A percentile compares a stretch with the other conserved stretches of the same genome.
Evolutionary conservation across 2,113 vertebrate genomes (phyloP).

Genomic region (Candoia aspera): DNA sequence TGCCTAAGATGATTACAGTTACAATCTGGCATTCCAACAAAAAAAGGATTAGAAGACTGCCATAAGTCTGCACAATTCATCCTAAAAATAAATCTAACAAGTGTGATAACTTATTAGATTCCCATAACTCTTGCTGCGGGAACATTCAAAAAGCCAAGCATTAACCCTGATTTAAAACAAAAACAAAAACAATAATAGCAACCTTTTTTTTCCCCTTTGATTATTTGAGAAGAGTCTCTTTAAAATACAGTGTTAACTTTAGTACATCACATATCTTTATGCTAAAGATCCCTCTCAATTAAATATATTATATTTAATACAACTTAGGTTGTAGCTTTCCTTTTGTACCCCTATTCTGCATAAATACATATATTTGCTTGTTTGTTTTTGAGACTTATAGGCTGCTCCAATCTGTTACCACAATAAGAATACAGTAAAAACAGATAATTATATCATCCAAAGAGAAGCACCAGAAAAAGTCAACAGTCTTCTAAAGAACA

Average conservation of each 20-base stretch:
- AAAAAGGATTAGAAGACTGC: background rate
- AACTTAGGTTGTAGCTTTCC: background rate
- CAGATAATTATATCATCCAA: background rate
- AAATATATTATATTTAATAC: background rate
- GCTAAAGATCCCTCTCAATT: background rate
- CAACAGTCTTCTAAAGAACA: background rate
- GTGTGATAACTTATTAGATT: no score
- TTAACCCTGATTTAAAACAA: background rate
- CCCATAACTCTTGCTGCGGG: background rate
- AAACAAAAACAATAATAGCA: background rate
- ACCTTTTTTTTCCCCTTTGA: background rate
- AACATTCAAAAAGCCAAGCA: background rate
- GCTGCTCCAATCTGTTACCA: background rate
- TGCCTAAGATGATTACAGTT: constrained; percentile 7
- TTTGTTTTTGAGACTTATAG: background rate
- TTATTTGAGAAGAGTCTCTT: background rate
- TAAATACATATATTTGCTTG: background rate
- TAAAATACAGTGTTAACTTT: background rate
- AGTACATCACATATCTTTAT: background rate
- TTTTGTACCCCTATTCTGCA: background rate
- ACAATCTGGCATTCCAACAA: constrained; percentile 25
- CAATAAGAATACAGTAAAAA: background rate
- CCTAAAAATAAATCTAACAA: background rate
- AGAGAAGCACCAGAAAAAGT: background rate
- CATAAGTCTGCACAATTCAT: background rate